These are phyloP conservation scores for Stichopus horrens DNA, from an alignment of 53 echinoderm and acorn worm species.

Conservation along the genomic window DNA sequence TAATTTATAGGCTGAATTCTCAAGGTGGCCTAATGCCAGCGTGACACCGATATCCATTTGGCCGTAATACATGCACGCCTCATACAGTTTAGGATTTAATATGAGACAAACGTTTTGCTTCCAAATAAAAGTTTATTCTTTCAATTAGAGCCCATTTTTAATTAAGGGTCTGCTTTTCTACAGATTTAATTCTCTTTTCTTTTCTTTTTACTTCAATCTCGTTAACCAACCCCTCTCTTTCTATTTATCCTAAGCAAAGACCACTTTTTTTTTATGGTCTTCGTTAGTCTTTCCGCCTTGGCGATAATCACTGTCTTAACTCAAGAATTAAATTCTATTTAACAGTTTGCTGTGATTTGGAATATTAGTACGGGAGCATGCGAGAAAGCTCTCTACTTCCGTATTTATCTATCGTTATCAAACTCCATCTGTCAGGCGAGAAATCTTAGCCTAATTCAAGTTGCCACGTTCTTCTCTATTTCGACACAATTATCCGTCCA, in stretches of 20 bases:
- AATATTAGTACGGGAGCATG: constrained; percentile 4
- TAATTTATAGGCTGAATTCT: not conserved
- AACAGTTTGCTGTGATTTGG: constrained; percentile 35
- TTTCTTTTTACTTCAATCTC: constrained; percentile 27
- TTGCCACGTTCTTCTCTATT: constrained; percentile 31
- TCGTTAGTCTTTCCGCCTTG: not conserved
- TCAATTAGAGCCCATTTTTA: constrained; percentile 28
- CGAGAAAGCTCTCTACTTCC: constrained; percentile 21
- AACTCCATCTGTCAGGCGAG: constrained; percentile 46
- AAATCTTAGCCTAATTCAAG: constrained; percentile 47
- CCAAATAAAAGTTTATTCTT: constrained; percentile 35
- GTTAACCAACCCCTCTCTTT: constrained; percentile 34
- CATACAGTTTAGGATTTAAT: not conserved
- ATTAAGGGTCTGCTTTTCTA: not conserved
- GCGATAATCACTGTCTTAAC: constrained; percentile 25
- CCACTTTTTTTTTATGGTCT: constrained; percentile 3
- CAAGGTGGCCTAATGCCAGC: not conserved
- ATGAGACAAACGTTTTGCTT: constrained; percentile 33
- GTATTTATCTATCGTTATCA: constrained; percentile 25
- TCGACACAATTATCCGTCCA: constrained; percentile 26
- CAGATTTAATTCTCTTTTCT: constrained; percentile 10
- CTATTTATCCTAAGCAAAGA: constrained; percentile 28
- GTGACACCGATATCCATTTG: not conserved
- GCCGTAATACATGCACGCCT: not conserved
- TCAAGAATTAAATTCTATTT: constrained; percentile 44